A percentile compares a stretch with the other conserved stretches of the same genome.
Conservation (phyloP, 2,113 vertebrate species). For the Nesogale talazaci region DNA sequence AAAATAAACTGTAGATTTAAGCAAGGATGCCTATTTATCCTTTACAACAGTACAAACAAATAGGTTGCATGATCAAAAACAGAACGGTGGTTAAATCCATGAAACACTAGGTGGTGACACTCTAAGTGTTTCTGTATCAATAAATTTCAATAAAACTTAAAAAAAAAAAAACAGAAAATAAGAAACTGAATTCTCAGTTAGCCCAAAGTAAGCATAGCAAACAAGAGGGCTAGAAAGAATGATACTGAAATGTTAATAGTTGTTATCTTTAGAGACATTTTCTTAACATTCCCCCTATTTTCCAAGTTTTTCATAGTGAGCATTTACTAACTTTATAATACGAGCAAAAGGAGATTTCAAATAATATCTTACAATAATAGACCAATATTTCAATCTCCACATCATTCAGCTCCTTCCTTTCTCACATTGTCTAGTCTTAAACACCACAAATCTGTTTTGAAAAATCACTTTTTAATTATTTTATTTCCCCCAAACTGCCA, state of each 20-base stretch:
- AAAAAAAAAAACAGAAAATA: conserved; percentile 36
- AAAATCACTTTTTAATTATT: conserved; percentile 23
- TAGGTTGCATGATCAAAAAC: not conserved
- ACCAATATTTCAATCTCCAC: not conserved
- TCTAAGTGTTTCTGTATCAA: not conserved
- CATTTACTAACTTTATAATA: not conserved
- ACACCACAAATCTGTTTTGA: not conserved
- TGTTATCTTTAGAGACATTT: not conserved
- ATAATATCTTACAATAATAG: not conserved
- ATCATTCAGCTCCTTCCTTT: not conserved
- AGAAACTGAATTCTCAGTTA: conserved; percentile 5
- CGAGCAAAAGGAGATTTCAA: not conserved
- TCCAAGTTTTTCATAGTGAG: conserved; percentile 25
- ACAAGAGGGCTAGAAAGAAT: not conserved
- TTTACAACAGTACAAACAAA: conserved; percentile 25
- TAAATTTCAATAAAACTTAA: not conserved
- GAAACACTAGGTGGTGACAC: not conserved
- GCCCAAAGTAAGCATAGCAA: not conserved
- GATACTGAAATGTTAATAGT: not conserved
- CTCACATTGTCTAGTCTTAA: not conserved
- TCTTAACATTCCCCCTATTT: not conserved
- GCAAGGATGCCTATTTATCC: not conserved
- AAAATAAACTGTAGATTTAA: not conserved
- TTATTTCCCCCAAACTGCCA: not conserved
- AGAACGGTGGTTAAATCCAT: not conserved